Conservation (phyloP, 2,113 vertebrate genomes). For the Coreoperca whiteheadi region DNA sequence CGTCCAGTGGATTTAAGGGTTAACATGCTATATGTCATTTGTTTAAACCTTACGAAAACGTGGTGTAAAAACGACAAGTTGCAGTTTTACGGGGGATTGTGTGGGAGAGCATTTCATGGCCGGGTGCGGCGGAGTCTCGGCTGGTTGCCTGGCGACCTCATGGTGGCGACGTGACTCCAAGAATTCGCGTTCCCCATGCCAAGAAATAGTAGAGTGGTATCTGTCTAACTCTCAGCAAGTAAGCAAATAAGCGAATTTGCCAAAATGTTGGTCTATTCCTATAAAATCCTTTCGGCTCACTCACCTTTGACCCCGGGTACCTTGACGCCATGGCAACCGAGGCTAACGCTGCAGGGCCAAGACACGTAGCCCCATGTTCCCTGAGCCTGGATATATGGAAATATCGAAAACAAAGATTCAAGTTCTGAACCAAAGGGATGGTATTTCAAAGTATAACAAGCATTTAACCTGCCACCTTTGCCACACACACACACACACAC, state of each 20-base stretch:
- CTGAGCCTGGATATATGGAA: slow-evolving; percentile 66
- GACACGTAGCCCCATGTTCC: slow-evolving; percentile 83
- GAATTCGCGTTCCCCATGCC: no score
- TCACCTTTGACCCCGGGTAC: slow-evolving; percentile 84
- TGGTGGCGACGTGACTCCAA: no score
- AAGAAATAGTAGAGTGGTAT: no score
- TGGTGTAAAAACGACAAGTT: no score
- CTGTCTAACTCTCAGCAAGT: no score
- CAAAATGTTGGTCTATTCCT: background rate
- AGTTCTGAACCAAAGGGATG: background rate
- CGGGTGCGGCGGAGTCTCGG: no score
- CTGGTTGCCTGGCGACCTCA: no score
- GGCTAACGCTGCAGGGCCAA: slow-evolving; percentile 82
- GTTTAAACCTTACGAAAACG: background rate
- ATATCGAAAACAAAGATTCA: background rate
- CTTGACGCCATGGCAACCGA: slow-evolving; percentile 84
- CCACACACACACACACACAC: no score
- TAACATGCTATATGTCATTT: background rate
- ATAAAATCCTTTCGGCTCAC: background rate
- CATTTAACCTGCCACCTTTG: background rate
- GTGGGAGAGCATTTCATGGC: no score
- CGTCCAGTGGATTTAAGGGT: background rate
- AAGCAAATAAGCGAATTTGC: no score
- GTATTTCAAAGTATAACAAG: no score
- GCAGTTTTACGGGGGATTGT: no score